phyloP scores from a whole-genome alignment of 2,797 vertebrate genomes.

The Apogon talboti region DNA sequence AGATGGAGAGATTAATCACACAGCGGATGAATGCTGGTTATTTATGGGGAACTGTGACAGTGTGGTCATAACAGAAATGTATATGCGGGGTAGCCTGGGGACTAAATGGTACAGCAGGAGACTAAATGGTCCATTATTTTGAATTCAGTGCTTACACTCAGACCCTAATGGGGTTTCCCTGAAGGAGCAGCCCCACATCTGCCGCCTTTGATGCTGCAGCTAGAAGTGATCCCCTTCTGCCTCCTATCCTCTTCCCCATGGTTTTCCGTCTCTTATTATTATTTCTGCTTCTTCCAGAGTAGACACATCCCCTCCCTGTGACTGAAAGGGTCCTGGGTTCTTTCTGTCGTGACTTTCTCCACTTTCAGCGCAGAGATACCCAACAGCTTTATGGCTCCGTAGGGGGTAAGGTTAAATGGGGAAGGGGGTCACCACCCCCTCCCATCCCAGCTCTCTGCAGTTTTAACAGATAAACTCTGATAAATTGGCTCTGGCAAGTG shows the following conservation, averaged over 20 bases:
- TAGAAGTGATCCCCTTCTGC: slow-evolving; percentile 49
- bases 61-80: slow-evolving; percentile 76
- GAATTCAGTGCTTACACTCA: slow-evolving; percentile 46
- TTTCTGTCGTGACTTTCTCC: slow-evolving; percentile 77
- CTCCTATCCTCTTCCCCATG: slow-evolving; percentile 39
- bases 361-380: slow-evolving; percentile 74
- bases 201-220: slow-evolving; percentile 71
- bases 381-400: slow-evolving; percentile 62
- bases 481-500: slow-evolving; percentile 72
- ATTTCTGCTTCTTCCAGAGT: slow-evolving; percentile 57
- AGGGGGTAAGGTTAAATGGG: slow-evolving; percentile 29
- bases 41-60: slow-evolving; percentile 68
- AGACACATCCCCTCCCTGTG: slow-evolving; percentile 73
- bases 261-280: slow-evolving; percentile 57
- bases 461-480: slow-evolving; percentile 77
- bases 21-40: slow-evolving; percentile 64
- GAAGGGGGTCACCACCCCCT: slow-evolving; percentile 44
- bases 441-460: slow-evolving; percentile 46
- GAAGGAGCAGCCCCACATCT: slow-evolving; percentile 65
- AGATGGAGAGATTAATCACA: slow-evolving; percentile 75
- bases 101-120: slow-evolving; percentile 50
- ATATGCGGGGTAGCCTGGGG: slow-evolving; percentile 59
- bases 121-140: slow-evolving; percentile 66
- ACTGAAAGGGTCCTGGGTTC: slow-evolving; percentile 57
- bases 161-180: slow-evolving; percentile 46